These are phyloP conservation scores for Sparidentex hasta DNA, from an alignment of 2,797 vertebrate genomes.

Conservation along the genomic window DNA sequence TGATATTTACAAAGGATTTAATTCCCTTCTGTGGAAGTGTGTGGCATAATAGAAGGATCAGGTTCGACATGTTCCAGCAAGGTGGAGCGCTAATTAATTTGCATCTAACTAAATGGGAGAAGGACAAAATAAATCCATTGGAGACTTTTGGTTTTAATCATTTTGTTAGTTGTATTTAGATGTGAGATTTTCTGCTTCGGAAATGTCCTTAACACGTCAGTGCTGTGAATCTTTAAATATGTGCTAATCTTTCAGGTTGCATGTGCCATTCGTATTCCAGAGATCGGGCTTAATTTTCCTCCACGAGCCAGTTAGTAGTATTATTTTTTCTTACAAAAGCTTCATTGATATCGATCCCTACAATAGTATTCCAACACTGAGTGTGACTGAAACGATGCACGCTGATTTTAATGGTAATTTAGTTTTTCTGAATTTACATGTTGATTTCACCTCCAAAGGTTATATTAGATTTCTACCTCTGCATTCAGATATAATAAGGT, in stretches of 20 bases:
- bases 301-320: neutral
- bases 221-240: neutral
- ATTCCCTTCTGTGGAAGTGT: constrained; percentile 52
- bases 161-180: constrained; percentile 17
- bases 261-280: neutral
- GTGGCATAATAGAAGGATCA: constrained; percentile 45
- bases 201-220: neutral
- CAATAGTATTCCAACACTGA: neutral
- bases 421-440: too few species aligned
- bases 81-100: constrained; percentile 53
- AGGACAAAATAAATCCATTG: constrained; percentile 13
- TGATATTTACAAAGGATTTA: constrained; percentile 73
- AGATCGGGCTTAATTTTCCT: neutral
- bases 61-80: constrained; percentile 41
- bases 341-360: neutral
- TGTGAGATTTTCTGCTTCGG: neutral
- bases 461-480: too few species aligned
- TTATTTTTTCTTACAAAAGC: neutral
- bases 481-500: too few species aligned
- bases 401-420: too few species aligned
- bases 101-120: constrained; percentile 28
- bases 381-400: too few species aligned
- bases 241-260: neutral
- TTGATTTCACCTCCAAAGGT: too few species aligned
- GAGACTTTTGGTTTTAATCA: constrained; percentile 27